These are phyloP conservation scores for Scelioninae gen. 1 DNA, from an alignment of 2,888 invertebrate genomes.

Conservation along the genomic window DNA sequence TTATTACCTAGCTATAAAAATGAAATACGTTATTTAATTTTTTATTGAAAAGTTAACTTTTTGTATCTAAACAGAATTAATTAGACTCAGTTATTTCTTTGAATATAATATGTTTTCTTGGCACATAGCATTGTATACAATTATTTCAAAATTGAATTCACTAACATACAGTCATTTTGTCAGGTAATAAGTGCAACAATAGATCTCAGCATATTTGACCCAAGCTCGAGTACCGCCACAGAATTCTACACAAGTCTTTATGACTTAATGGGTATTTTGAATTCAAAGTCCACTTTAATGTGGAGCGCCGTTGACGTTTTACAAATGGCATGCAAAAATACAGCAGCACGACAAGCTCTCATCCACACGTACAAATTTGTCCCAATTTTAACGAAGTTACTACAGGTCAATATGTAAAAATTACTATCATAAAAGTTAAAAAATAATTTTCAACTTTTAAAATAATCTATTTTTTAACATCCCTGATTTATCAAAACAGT, in stretches of 20 bases:
- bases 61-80: no score
- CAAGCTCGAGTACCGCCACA: conserved; percentile 87
- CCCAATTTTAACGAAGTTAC: conserved; percentile 87
- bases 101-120: no score
- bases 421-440: background rate
- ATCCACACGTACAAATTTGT: conserved; percentile 90
- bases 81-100: no score
- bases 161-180: conserved; percentile 72
- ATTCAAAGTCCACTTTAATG: conserved; percentile 86
- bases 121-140: no score
- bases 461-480: no score
- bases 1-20: no score
- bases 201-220: conserved; percentile 88
- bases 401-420: conserved; percentile 84
- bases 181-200: conserved; percentile 88
- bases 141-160: no score
- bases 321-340: conserved; percentile 87
- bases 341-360: conserved; percentile 87
- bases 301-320: conserved; percentile 89
- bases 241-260: conserved; percentile 89
- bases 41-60: background rate
- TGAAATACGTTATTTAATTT: no score
- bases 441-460: background rate
- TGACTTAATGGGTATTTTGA: conserved; percentile 87
- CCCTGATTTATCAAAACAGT: no score